phyloP scores from a whole-genome alignment of 2,797 vertebrate species.

The Chaetodon trifasciatus region DNA sequence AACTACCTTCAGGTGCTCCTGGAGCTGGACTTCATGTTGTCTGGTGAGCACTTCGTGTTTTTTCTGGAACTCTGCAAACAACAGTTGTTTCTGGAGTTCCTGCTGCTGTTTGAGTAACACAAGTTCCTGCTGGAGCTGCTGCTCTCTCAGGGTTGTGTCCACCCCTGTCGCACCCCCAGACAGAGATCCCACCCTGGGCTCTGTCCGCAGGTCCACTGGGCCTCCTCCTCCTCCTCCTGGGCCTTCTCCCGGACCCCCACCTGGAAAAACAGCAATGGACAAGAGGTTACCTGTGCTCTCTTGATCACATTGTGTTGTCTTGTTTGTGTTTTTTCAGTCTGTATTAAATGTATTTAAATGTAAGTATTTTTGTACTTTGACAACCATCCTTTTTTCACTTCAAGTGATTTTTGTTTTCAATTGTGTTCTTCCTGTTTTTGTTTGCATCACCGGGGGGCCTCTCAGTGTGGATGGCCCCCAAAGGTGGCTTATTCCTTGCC shows the following conservation, averaged over 20 bases:
- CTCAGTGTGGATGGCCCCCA: too few relatives aligned
- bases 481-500: too few relatives aligned
- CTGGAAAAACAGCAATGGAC: slow-evolving; percentile 34
- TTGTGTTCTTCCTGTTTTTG: not conserved
- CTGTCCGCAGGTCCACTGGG: slow-evolving; percentile 90
- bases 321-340: not conserved
- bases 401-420: too few relatives aligned
- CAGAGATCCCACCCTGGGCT: slow-evolving; percentile 80
- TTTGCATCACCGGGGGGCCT: too few relatives aligned
- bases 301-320: not conserved
- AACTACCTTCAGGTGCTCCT: slow-evolving; percentile 95
- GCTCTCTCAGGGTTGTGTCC: slow-evolving; percentile 89
- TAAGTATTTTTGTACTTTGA: not conserved
- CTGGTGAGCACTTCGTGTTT: slow-evolving; percentile 95
- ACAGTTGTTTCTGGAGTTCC: slow-evolving; percentile 95
- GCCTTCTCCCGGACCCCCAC: slow-evolving; percentile 71
- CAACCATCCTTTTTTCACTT: not conserved
- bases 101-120: slow-evolving; percentile 95
- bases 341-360: too few relatives aligned
- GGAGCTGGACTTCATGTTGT: slow-evolving; percentile 95
- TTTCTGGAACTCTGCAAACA: slow-evolving; percentile 98
- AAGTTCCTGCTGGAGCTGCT: slow-evolving; percentile 95
- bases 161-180: slow-evolving; percentile 65
- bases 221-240: slow-evolving; percentile 82
- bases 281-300: not conserved